Conservation (phyloP, 1,140 invertebrate species). For the Drosophila pandora region DNA sequence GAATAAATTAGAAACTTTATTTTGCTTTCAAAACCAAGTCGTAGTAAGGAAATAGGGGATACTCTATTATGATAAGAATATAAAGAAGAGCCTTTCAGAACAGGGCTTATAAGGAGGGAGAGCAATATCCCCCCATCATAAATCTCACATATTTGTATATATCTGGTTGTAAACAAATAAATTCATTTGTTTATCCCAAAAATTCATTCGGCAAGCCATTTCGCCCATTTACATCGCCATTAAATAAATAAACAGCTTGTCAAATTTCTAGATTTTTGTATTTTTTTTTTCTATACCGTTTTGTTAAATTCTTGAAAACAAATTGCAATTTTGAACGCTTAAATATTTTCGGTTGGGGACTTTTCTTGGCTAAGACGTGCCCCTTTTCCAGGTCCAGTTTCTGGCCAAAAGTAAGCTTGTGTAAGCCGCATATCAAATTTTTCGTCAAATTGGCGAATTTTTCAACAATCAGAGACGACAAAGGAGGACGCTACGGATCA, state of each 20-base stretch:
- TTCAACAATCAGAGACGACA: slow-evolving; percentile 25
- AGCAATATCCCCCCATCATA: neutral
- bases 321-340: slow-evolving; percentile 13
- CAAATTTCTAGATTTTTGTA: slow-evolving; percentile 1
- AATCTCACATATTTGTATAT: slow-evolving; percentile 13
- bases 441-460: slow-evolving; percentile 53
- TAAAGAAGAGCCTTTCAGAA: slow-evolving; percentile 3
- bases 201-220: slow-evolving; percentile 6
- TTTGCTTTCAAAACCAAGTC: slow-evolving; percentile 16
- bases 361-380: slow-evolving; percentile 36
- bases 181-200: slow-evolving; percentile 12
- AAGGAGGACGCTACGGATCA: slow-evolving; percentile 8
- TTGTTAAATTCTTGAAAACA: slow-evolving; percentile 15
- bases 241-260: slow-evolving; percentile 36
- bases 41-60: slow-evolving; percentile 15
- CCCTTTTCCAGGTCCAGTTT: slow-evolving; percentile 35
- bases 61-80: slow-evolving; percentile 10
- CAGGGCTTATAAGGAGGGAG: neutral
- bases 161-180: slow-evolving; percentile 24
- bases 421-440: slow-evolving; percentile 73
- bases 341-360: neutral
- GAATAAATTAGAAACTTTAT: slow-evolving; percentile 22
- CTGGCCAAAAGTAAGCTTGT: slow-evolving; percentile 17
- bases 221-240: slow-evolving; percentile 13
- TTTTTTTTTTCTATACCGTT: neutral